Evolutionary conservation across 2,888 invertebrate species (phyloP).

Genomic region (Rotaria magnacalcarata): DNA sequence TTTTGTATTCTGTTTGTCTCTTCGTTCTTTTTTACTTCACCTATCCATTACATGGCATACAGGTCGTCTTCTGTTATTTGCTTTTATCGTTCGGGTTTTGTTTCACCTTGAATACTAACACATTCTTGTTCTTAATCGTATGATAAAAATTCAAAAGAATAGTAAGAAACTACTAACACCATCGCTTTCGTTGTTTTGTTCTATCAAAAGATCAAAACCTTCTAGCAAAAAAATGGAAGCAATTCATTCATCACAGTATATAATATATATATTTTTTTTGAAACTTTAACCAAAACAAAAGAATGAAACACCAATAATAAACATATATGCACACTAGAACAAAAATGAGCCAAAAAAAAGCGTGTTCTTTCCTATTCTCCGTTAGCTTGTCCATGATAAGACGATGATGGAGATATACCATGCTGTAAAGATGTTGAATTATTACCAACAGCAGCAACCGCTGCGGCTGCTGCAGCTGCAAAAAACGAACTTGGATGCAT

Average conservation of each 20-base stretch:
- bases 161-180: neutral
- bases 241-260: conserved; percentile 20
- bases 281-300: neutral
- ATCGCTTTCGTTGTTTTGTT: neutral
- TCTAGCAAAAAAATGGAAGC: neutral
- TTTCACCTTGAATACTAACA: neutral
- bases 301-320: neutral
- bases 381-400: neutral
- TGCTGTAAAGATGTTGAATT: neutral
- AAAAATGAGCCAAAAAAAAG: neutral
- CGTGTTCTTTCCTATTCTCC: neutral
- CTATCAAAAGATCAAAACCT: neutral
- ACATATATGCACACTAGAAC: conserved; percentile 2
- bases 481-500: conserved; percentile 27
- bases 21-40: neutral
- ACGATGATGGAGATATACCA: neutral
- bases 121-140: neutral
- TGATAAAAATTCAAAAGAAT: neutral
- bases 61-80: neutral
- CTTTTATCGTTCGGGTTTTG: neutral
- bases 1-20: neutral
- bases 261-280: neutral
- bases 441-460: neutral
- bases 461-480: neutral
- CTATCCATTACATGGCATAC: neutral